Base-by-base conservation (phyloP, 2,113 vertebrate genomes). In the Ondatra zibethicus region DNA sequence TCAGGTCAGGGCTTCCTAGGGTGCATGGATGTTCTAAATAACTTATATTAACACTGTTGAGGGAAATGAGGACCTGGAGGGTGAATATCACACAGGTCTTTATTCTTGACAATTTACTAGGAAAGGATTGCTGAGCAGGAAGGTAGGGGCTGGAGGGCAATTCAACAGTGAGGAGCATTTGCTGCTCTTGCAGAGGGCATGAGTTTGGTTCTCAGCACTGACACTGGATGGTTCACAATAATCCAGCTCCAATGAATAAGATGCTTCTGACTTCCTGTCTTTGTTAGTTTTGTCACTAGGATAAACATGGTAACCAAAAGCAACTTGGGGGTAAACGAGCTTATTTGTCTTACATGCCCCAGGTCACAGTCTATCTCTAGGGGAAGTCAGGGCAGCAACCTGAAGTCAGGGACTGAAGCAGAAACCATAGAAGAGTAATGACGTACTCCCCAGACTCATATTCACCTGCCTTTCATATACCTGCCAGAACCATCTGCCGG, bases 41-140 rank as follows among this genome's bases (percentile, higher is more conserved):
- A 96, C 55, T 68, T 93, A 70, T 33, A 12, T 33, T n/a, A 81
- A 23, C 66, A 84, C 82, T 92, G 11, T 39, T 52, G 36, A 96
- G 72, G 21, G 21, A 75, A 78, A 42, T n/a, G 10, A 77, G 4
- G 4, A 21, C 17, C 14, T 66, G 39, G 31, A 81, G 31, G 50
- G 42, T 88, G 82, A 55, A 61, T 68, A 47, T 72, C 31, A 33
- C 11, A 70, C 65, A 81, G 36, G 16, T 85, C 29, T 76, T 89
- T 81, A 36, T 21, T 2, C 58, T 89, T 21, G 39, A 58, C 33
- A 93, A 21, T 14, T 78, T 93, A 36, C 39, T 85, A 76, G 47
- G 55, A 27, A 81, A 92, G 6, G 23, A 52, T 66, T 39, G 7
- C 27, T 58, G 23, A 11, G 19, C 78, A 81, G 52, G 33, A 36